Percentiles rank a stretch among this genome's conserved stretches.
phyloP scores from a whole-genome alignment of 1,140 invertebrate genomes.

The Nasonia vitripennis region DNA sequence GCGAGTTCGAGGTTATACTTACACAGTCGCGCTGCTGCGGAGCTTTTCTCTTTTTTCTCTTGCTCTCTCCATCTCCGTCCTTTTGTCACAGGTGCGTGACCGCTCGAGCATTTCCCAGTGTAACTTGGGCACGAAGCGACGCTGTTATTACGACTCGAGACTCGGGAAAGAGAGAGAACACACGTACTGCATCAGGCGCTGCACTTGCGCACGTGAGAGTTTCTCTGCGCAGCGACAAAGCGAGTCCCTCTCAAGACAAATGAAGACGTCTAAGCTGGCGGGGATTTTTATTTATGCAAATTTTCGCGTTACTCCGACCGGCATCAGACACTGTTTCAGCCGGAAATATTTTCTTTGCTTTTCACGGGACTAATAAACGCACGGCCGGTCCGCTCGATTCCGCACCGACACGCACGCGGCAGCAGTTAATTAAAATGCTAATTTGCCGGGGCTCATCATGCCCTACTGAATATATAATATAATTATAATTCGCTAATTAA shows the following conservation, averaged over 20 bases:
- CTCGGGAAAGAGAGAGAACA: conserved; percentile 6
- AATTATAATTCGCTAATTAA: conserved; percentile 8
- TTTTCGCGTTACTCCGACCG: not conserved
- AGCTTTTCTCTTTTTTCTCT: conserved; percentile 49
- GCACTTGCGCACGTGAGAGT: not conserved
- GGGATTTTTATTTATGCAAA: conserved; percentile 52
- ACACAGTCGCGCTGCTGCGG: not conserved
- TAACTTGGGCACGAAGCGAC: conserved; percentile 60
- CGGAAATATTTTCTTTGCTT: not conserved
- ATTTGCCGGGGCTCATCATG: not conserved
- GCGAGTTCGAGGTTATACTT: conserved; percentile 42
- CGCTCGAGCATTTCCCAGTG: conserved; percentile 58
- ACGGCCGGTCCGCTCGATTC: not conserved
- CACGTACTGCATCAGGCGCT: not conserved
- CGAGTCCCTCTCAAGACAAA: conserved; percentile 39
- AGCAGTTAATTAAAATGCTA: conserved; percentile 47
- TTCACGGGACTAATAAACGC: conserved; percentile 6
- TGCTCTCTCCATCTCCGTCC: not conserved
- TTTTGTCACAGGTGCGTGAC: conserved; percentile 61
- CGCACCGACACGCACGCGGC: not conserved
- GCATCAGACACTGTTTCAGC: not conserved
- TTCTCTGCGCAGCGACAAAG: conserved; percentile 32
- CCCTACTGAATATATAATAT: not conserved
- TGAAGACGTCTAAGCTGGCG: conserved; percentile 40
- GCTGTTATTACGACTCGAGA: conserved; percentile 58